Evolutionary conservation across 2,888 invertebrate genomes (phyloP).

Genomic region (Penaeus monodon): DNA sequence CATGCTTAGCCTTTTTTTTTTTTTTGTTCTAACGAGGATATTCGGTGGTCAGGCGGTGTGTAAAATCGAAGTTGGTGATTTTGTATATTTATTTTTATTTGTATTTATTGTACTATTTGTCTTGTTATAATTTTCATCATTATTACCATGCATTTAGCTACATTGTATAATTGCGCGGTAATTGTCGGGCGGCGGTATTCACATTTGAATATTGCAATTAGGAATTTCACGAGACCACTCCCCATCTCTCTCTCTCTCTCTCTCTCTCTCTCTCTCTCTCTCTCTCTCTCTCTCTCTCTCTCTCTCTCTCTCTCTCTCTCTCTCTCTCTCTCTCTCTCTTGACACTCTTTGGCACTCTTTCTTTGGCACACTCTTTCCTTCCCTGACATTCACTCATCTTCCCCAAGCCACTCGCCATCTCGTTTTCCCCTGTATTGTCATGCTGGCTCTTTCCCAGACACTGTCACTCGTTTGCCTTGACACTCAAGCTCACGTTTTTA

Average conservation of each 20-base stretch:
- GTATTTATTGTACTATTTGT: too few relatives aligned
- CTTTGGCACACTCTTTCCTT: not conserved
- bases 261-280: conserved; percentile 16
- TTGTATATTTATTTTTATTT: too few relatives aligned
- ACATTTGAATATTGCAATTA: too few relatives aligned
- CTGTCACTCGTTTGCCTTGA: not conserved
- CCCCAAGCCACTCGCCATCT: not conserved
- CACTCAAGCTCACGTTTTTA: not conserved
- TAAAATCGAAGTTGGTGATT: too few relatives aligned
- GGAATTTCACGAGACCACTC: not conserved
- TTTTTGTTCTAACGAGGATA: too few relatives aligned
- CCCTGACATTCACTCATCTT: not conserved
- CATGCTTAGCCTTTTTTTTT: too few relatives aligned
- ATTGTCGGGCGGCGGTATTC: too few relatives aligned
- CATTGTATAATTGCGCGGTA: too few relatives aligned
- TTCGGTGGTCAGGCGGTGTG: too few relatives aligned
- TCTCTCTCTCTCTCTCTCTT: not conserved
- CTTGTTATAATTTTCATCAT: too few relatives aligned
- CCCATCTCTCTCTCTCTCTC: not conserved
- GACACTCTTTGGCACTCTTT: not conserved
- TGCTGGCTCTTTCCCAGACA: not conserved
- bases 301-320: conserved; percentile 9
- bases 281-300: not conserved
- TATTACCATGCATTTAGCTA: too few relatives aligned
- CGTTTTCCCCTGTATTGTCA: not conserved